Evolutionary conservation across 2,888 invertebrate species (phyloP).

Genomic region (Agonopterix alstromeriana): DNA sequence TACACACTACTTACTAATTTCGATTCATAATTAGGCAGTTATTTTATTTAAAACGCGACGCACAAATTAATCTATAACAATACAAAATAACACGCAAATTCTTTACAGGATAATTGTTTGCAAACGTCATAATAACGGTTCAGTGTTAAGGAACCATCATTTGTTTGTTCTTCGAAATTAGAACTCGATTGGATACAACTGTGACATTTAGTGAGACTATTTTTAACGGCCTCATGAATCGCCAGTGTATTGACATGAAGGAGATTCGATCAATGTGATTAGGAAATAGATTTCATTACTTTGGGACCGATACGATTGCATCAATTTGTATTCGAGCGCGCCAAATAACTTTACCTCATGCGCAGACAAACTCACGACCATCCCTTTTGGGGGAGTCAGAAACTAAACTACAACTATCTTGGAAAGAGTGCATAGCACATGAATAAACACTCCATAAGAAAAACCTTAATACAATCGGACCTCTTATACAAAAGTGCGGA

Average conservation of each 20-base stretch:
- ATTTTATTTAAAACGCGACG: slow-evolving; percentile 18
- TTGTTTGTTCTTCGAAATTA: slow-evolving; percentile 61
- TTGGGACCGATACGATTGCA: background rate
- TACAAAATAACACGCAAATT: slow-evolving; percentile 16
- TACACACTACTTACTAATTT: slow-evolving; percentile 35
- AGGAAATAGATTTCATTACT: background rate
- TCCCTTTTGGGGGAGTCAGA: no score
- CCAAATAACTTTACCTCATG: no score
- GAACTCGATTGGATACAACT: slow-evolving; percentile 36
- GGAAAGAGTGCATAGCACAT: no score
- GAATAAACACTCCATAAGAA: no score
- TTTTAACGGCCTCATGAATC: slow-evolving; percentile 33
- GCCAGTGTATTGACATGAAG: slow-evolving; percentile 18
- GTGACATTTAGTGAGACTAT: slow-evolving; percentile 52
- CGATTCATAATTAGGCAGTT: slow-evolving; percentile 34
- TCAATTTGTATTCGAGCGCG: background rate
- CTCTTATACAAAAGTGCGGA: no score
- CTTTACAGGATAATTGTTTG: slow-evolving; percentile 32
- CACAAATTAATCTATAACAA: slow-evolving; percentile 12
- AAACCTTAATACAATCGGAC: no score
- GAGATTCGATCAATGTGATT: slow-evolving; percentile 3
- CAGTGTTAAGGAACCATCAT: slow-evolving; percentile 37
- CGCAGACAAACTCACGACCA: no score
- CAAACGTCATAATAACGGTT: slow-evolving; percentile 49
- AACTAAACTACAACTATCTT: no score